phyloP scores from a whole-genome alignment of 1,140 invertebrate species.

The Calephelis virginiensis region DNA sequence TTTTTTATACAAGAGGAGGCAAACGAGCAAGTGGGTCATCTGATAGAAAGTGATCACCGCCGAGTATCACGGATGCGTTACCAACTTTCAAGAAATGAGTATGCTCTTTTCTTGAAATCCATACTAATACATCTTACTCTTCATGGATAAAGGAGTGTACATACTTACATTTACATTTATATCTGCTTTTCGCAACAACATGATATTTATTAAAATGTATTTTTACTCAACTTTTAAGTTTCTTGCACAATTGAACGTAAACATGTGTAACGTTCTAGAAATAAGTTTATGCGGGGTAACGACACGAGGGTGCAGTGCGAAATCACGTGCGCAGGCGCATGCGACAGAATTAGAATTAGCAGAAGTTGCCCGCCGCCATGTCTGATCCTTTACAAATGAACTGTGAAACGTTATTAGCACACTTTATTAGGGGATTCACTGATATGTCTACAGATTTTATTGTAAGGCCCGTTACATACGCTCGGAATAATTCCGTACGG shows the following conservation, averaged over 20 bases:
- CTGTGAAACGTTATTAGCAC: conserved; percentile 3
- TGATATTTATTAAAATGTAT: not conserved
- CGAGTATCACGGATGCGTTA: no score
- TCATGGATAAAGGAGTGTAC: no score
- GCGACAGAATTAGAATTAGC: conserved; percentile 32
- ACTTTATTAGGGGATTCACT: not conserved
- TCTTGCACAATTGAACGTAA: conserved; percentile 7
- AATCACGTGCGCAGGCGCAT: conserved; percentile 31
- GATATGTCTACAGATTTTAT: not conserved
- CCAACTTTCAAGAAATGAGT: no score
- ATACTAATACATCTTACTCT: no score
- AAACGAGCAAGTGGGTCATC: no score
- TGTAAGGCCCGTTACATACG: no score
- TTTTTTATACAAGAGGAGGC: no score
- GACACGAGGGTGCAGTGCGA: conserved; percentile 28
- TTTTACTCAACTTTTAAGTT: conserved; percentile 5
- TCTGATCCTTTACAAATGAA: conserved; percentile 11
- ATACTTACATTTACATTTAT: no score
- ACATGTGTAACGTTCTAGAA: conserved; percentile 16
- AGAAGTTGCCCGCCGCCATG: conserved; percentile 10
- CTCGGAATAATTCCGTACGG: no score
- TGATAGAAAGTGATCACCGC: no score
- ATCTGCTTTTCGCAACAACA: no score
- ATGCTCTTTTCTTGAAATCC: no score
- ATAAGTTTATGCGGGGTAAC: conserved; percentile 29